These are phyloP conservation scores for Anthrax anthrax DNA, from an alignment of 2,888 invertebrate genomes.

Conservation along the genomic window DNA sequence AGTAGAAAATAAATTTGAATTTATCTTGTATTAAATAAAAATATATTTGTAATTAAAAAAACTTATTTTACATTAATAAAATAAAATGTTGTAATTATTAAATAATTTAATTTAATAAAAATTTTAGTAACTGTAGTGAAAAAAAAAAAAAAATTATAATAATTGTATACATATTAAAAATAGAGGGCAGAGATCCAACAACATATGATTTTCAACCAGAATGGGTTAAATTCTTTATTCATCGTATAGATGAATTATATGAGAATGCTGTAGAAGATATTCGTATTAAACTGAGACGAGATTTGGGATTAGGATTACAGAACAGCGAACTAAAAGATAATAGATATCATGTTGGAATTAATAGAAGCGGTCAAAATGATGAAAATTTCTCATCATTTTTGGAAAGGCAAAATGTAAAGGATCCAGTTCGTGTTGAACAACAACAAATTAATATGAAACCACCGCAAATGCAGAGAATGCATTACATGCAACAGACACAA, in stretches of 20 bases:
- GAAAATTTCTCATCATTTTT: neutral
- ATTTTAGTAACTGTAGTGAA: too few species aligned
- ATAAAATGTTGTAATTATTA: too few species aligned
- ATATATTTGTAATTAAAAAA: too few species aligned
- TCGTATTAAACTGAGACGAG: constrained; percentile 21
- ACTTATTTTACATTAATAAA: too few species aligned
- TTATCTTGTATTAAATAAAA: too few species aligned
- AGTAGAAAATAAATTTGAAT: too few species aligned
- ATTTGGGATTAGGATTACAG: constrained; percentile 28
- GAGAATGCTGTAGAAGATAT: constrained; percentile 45
- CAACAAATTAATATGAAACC: neutral
- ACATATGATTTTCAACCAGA: constrained; percentile 75
- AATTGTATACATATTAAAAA: neutral
- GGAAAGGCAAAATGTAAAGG: too few species aligned
- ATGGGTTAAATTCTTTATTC: constrained; percentile 73
- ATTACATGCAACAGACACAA: neutral
- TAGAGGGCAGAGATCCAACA: constrained; percentile 44
- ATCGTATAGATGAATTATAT: constrained; percentile 61
- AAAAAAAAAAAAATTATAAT: too few species aligned
- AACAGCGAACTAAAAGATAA: constrained; percentile 41
- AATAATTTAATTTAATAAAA: too few species aligned
- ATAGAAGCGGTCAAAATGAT: neutral
- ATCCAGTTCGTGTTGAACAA: too few species aligned
- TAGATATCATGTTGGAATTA: constrained; percentile 50
- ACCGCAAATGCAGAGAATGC: neutral